Conservation (phyloP, 1,140 invertebrate genomes). For the Lethocerus indicus region DNA sequence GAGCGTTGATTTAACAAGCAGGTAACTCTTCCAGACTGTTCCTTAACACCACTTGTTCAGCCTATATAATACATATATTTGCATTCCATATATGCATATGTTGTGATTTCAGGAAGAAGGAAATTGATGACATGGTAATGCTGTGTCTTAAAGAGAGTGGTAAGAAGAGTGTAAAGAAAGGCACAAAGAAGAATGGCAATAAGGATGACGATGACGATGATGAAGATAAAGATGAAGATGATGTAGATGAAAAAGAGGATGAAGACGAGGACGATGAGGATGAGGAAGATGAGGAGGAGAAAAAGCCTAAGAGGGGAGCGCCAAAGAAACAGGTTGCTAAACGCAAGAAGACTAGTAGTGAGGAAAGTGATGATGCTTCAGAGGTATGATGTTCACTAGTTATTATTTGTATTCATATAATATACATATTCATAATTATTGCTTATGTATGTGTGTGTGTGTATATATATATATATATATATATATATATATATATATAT, state of each 20-base stretch:
- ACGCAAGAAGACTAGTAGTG: conserved; percentile 43
- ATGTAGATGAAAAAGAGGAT: conserved; percentile 34
- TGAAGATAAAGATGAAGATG: conserved; percentile 31
- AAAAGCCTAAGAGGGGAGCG: conserved; percentile 36
- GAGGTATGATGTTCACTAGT: conserved; percentile 22
- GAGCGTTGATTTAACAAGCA: conserved; percentile 49
- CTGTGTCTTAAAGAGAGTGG: conserved; percentile 44
- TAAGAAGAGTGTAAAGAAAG: conserved; percentile 19
- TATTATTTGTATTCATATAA: no score
- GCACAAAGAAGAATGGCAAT: conserved; percentile 29
- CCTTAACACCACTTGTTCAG: no score
- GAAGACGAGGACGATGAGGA: conserved; percentile 28
- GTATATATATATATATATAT: neutral
- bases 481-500: neutral
- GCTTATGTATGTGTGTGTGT: neutral
- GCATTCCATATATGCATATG: neutral
- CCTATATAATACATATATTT: neutral
- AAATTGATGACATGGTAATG: conserved; percentile 72
- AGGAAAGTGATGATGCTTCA: conserved; percentile 34
- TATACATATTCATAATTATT: no score
- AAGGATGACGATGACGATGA: conserved; percentile 42
- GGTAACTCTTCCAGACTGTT: conserved; percentile 23
- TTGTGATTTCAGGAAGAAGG: conserved; percentile 45
- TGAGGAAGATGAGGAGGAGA: conserved; percentile 32
- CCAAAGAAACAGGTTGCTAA: conserved; percentile 33